A percentile compares a stretch with the other conserved stretches of the same genome.
phyloP scores from a whole-genome alignment of 2,113 vertebrate genomes.

The Siniperca knerii region DNA sequence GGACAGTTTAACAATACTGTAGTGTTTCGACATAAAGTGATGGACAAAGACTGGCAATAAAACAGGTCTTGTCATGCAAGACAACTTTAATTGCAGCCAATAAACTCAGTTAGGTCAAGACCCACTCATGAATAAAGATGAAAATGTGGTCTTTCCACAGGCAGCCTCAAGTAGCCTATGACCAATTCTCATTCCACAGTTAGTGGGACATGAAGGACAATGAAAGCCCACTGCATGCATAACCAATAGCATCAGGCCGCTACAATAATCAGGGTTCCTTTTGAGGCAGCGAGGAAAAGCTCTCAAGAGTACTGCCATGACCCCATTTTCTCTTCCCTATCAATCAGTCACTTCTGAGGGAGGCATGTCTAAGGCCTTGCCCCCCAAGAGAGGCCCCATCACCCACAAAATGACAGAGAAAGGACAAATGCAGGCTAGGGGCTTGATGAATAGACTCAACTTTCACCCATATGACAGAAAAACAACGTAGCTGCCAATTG shows the following conservation, averaged over 20 bases:
- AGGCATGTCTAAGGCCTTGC: slow-evolving; percentile 39
- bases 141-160: slow-evolving; percentile 38
- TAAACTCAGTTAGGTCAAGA: slow-evolving; percentile 63
- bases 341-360: slow-evolving; percentile 60
- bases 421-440: slow-evolving; percentile 33
- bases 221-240: slow-evolving; percentile 55
- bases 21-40: slow-evolving; percentile 11
- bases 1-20: not conserved
- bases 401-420: slow-evolving; percentile 36
- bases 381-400: slow-evolving; percentile 42
- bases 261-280: slow-evolving; percentile 44
- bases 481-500: slow-evolving; percentile 9
- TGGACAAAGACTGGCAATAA: slow-evolving; percentile 45
- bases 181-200: slow-evolving; percentile 45
- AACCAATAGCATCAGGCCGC: slow-evolving; percentile 44
- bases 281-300: slow-evolving; percentile 33
- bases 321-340: slow-evolving; percentile 60
- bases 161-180: slow-evolving; percentile 32
- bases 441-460: slow-evolving; percentile 31
- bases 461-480: slow-evolving; percentile 21
- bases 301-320: slow-evolving; percentile 43
- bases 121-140: slow-evolving; percentile 51
- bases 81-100: slow-evolving; percentile 49
- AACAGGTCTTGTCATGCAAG: slow-evolving; percentile 48
- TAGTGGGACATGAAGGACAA: slow-evolving; percentile 65